phyloP scores from a whole-genome alignment of 2,888 invertebrate species.

The Portevinia maculata region DNA sequence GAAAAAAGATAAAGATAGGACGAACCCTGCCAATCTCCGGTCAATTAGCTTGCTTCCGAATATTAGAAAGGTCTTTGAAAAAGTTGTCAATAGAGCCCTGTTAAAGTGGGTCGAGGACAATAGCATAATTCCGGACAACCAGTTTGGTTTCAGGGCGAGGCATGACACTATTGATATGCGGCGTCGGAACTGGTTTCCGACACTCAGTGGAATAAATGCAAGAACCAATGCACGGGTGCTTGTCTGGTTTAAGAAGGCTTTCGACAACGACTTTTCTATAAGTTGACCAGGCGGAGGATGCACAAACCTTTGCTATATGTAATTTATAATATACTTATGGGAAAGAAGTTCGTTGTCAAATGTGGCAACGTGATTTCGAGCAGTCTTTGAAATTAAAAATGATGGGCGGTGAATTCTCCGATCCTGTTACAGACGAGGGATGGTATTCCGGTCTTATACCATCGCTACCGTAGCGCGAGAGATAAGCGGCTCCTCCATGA shows the following conservation, averaged over 20 bases:
- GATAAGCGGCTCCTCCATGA: too few relatives aligned
- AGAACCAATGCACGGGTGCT: not conserved
- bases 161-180: conserved; percentile 8
- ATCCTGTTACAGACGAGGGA: too few relatives aligned
- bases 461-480: too few relatives aligned
- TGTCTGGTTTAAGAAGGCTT: not conserved
- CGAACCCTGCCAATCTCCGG: not conserved
- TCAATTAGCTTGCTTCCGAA: not conserved
- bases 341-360: conserved; percentile 3
- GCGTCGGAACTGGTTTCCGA: not conserved
- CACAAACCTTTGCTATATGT: conserved; percentile 9
- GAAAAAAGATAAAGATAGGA: too few relatives aligned
- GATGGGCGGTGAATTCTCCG: not conserved
- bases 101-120: not conserved
- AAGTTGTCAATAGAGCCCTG: conserved; percentile 3
- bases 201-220: not conserved
- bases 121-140: conserved; percentile 5
- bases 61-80: conserved; percentile 3
- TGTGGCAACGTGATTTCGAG: conserved; percentile 1
- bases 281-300: not conserved
- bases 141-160: conserved; percentile 13
- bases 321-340: not conserved
- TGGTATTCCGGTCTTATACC: too few relatives aligned
- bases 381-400: not conserved
- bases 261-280: not conserved